These are phyloP conservation scores for Botia kubotai DNA, from an alignment of 2,797 vertebrate genomes.

Conservation along the genomic window DNA sequence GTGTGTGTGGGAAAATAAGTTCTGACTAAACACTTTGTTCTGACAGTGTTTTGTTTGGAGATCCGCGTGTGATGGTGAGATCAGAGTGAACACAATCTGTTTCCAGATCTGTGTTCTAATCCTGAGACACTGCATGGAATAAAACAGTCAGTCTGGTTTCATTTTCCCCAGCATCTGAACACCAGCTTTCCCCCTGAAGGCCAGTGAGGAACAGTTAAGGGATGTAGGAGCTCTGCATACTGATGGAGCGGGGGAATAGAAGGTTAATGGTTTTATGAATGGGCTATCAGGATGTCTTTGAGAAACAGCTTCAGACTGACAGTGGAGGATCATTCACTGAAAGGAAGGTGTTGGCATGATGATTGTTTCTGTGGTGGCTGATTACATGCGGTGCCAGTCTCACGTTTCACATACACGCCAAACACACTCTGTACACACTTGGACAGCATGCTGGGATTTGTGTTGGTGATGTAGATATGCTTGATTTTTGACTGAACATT, in stretches of 20 bases:
- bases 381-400: not conserved
- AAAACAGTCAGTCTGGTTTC: conserved; percentile 14
- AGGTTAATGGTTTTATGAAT: conserved; percentile 22
- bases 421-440: not conserved
- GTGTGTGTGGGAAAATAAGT: not conserved
- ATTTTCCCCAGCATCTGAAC: conserved; percentile 12
- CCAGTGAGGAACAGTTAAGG: not conserved
- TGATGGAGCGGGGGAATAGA: not conserved
- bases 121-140: conserved; percentile 23
- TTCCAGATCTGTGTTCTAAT: conserved; percentile 29
- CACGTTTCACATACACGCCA: not conserved
- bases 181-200: conserved; percentile 12
- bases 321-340: not conserved
- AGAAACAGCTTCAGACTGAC: conserved; percentile 16
- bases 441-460: conserved; percentile 39
- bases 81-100: conserved; percentile 33
- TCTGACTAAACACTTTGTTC: conserved; percentile 14
- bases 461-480: not conserved
- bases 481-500: not conserved
- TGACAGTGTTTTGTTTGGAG: not conserved
- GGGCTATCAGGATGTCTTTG: not conserved
- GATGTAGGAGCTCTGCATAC: not conserved
- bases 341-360: not conserved
- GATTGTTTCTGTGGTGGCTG: conserved; percentile 8
- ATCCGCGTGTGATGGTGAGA: conserved; percentile 17